Conservation (phyloP, 2,888 invertebrate species). For the Torymus aiolomorphi region DNA sequence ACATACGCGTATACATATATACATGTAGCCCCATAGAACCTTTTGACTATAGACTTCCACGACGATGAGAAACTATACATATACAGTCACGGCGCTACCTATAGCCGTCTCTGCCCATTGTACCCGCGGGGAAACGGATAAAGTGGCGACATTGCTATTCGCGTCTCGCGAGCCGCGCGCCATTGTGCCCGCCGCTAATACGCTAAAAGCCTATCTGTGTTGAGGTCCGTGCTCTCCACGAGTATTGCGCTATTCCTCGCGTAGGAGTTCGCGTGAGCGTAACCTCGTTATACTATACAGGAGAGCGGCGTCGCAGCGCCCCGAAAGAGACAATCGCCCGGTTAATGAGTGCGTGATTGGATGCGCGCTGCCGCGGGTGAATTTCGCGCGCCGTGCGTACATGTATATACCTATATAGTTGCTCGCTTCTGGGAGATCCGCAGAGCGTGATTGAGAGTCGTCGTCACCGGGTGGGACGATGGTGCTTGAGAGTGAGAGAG, state of each 20-base stretch:
- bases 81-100: too few relatives aligned
- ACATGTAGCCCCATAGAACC: too few relatives aligned
- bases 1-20: too few relatives aligned
- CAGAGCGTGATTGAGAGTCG: not conserved
- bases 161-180: slow-evolving; percentile 69
- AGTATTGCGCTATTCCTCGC: slow-evolving; percentile 1
- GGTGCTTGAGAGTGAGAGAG: too few relatives aligned
- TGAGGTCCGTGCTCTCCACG: slow-evolving; percentile 65
- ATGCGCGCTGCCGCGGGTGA: slow-evolving; percentile 56
- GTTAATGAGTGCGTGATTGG: slow-evolving; percentile 73
- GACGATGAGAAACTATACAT: too few relatives aligned
- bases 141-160: slow-evolving; percentile 74
- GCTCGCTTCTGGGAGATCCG: too few relatives aligned
- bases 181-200: slow-evolving; percentile 73
- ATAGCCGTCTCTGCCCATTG: slow-evolving; percentile 58
- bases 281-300: slow-evolving; percentile 53
- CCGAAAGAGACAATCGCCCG: slow-evolving; percentile 72
- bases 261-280: slow-evolving; percentile 8
- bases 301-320: slow-evolving; percentile 69
- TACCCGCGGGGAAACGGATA: slow-evolving; percentile 69
- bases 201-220: slow-evolving; percentile 76
- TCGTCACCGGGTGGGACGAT: not conserved
- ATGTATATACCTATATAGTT: not conserved
- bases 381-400: slow-evolving; percentile 8
- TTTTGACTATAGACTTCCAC: too few relatives aligned